Conservation (phyloP, 2,888 invertebrate species). For the Loripinus fragilis region DNA sequence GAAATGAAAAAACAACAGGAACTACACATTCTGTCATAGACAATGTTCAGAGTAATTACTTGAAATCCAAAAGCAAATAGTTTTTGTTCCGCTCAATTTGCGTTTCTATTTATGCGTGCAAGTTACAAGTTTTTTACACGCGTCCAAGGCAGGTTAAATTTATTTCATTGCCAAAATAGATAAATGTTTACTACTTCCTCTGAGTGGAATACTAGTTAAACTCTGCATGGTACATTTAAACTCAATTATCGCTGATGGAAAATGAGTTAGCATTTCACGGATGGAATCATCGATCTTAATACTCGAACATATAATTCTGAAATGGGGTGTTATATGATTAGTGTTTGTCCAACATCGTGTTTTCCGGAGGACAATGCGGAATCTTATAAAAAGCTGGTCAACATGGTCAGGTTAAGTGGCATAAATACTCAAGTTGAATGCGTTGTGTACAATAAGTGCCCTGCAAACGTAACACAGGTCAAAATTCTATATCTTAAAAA, state of each 20-base stretch:
- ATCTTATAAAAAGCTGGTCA: too few relatives aligned
- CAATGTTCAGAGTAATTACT: background rate
- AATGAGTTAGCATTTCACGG: background rate
- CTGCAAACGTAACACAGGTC: too few relatives aligned
- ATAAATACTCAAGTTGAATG: too few relatives aligned
- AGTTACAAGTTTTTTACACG: background rate
- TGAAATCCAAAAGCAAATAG: background rate
- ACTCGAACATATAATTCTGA: too few relatives aligned
- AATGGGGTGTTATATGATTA: too few relatives aligned
- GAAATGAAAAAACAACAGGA: background rate
- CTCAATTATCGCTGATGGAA: background rate
- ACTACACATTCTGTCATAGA: background rate
- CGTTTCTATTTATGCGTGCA: background rate
- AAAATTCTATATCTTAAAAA: too few relatives aligned
- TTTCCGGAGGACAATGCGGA: too few relatives aligned
- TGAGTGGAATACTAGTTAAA: conserved; percentile 5
- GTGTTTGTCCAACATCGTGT: too few relatives aligned
- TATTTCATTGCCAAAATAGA: background rate
- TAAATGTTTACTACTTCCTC: background rate
- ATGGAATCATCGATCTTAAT: too few relatives aligned
- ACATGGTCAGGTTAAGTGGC: too few relatives aligned
- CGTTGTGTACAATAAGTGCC: too few relatives aligned
- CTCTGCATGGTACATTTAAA: conserved; percentile 4
- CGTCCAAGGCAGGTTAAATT: background rate
- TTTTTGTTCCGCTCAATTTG: conserved; percentile 4